Percentiles rank a stretch among this genome's conserved stretches.
These are phyloP conservation scores for Tragelaphus buxtoni DNA, from an alignment of 2,113 vertebrate species.

Conservation along the genomic window DNA sequence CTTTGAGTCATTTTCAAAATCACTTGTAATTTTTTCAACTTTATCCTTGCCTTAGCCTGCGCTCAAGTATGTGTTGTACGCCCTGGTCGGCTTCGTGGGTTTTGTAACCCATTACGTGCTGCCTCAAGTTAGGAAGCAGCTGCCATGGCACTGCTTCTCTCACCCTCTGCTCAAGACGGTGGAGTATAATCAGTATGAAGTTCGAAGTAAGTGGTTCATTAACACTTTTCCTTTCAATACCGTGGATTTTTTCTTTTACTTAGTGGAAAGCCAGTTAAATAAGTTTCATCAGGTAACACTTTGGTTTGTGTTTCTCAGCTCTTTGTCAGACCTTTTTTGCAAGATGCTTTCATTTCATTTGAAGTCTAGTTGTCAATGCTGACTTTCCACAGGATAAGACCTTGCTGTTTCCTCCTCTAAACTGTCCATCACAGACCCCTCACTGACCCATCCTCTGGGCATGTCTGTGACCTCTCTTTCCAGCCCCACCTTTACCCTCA, in stretches of 20 bases:
- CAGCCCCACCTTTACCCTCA: not conserved
- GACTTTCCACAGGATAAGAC: not conserved
- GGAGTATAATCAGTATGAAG: slow-evolving; percentile 98
- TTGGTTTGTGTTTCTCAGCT: not conserved
- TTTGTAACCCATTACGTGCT: slow-evolving; percentile 95
- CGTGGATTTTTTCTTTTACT: not conserved
- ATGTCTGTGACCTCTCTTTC: not conserved
- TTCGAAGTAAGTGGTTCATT: slow-evolving; percentile 88
- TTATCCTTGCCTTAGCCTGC: slow-evolving; percentile 85
- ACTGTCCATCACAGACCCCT: not conserved
- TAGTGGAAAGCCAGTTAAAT: not conserved
- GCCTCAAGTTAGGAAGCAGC: slow-evolving; percentile 96
- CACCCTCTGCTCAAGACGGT: slow-evolving; percentile 96
- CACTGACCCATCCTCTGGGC: not conserved
- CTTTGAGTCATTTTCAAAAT: not conserved
- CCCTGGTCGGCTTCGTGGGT: slow-evolving; percentile 90
- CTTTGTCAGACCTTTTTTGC: not conserved
- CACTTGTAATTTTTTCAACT: slow-evolving; percentile 31
- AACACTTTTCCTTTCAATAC: not conserved
- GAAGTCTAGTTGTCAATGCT: not conserved
- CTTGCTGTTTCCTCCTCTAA: not conserved
- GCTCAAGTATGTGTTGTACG: slow-evolving; percentile 94
- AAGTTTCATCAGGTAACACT: not conserved
- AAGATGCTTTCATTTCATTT: not conserved
- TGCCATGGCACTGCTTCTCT: slow-evolving; percentile 98